These are phyloP conservation scores for Dryococelus australis DNA, from an alignment of 2,888 invertebrate species.

Conservation along the genomic window DNA sequence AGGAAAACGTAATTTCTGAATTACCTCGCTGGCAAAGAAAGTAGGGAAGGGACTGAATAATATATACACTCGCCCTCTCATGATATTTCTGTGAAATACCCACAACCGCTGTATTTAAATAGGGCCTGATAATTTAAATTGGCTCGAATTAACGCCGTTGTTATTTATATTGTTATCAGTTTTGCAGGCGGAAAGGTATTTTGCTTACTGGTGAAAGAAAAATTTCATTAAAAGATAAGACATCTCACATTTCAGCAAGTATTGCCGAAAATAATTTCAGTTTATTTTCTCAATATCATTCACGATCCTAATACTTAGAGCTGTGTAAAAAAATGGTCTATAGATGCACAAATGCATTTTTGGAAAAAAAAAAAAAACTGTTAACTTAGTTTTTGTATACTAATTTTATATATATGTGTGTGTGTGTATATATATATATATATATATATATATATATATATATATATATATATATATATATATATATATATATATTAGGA, in stretches of 20 bases:
- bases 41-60: neutral
- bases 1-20: slow-evolving; percentile 5
- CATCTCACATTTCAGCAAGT: neutral
- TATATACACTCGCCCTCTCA: neutral
- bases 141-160: neutral
- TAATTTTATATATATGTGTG: too few relatives aligned
- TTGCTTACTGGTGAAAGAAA: neutral
- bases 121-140: neutral
- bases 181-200: neutral
- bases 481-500: too few relatives aligned
- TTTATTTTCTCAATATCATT: neutral
- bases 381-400: too few relatives aligned
- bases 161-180: neutral
- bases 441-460: too few relatives aligned
- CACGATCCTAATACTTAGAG: too few relatives aligned
- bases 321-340: too few relatives aligned
- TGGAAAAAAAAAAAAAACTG: too few relatives aligned
- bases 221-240: slow-evolving; percentile 10
- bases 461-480: too few relatives aligned
- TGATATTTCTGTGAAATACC: neutral
- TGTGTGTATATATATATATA: too few relatives aligned
- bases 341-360: too few relatives aligned
- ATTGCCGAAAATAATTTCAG: neutral
- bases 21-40: neutral
- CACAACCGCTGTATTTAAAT: neutral